These are phyloP conservation scores for Patiria miniata DNA, from an alignment of 35 echinoderm and acorn worm genomes.

Conservation along the genomic window DNA sequence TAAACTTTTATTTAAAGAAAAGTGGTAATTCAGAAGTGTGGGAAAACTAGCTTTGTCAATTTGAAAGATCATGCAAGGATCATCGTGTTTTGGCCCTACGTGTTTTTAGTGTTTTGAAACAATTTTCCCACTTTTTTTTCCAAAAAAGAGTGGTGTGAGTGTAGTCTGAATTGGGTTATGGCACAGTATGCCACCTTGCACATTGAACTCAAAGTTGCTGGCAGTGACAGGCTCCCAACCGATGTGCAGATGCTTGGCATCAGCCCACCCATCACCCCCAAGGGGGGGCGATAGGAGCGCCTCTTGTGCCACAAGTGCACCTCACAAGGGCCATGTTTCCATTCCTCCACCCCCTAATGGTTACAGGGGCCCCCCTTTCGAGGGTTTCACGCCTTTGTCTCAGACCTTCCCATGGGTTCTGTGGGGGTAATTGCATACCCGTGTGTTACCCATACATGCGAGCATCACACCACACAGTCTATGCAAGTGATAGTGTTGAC, in stretches of 20 bases:
- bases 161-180: conserved; percentile 33
- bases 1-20: no score
- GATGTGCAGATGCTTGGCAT: conserved; percentile 6
- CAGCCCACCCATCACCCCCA: background rate
- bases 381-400: conserved; percentile 22
- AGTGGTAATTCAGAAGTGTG: no score
- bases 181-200: conserved; percentile 13
- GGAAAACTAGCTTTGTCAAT: no score
- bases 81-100: no score
- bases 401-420: conserved; percentile 24
- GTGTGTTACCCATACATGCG: conserved; percentile 18
- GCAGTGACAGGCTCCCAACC: conserved; percentile 29
- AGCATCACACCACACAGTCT: conserved; percentile 13
- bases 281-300: background rate
- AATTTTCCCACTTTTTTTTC: no score
- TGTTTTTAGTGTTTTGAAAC: no score
- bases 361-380: conserved; percentile 16
- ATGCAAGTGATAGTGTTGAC: background rate
- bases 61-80: no score
- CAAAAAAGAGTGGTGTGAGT: conserved; percentile 12
- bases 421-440: background rate
- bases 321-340: conserved; percentile 20
- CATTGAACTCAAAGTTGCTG: conserved; percentile 25
- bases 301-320: conserved; percentile 4
- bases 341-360: conserved; percentile 4